Percentiles rank a stretch among this genome's conserved stretches.
These are phyloP conservation scores for Anneissia japonica DNA, from an alignment of 35 echinoderm and acorn worm genomes.

Conservation along the genomic window DNA sequence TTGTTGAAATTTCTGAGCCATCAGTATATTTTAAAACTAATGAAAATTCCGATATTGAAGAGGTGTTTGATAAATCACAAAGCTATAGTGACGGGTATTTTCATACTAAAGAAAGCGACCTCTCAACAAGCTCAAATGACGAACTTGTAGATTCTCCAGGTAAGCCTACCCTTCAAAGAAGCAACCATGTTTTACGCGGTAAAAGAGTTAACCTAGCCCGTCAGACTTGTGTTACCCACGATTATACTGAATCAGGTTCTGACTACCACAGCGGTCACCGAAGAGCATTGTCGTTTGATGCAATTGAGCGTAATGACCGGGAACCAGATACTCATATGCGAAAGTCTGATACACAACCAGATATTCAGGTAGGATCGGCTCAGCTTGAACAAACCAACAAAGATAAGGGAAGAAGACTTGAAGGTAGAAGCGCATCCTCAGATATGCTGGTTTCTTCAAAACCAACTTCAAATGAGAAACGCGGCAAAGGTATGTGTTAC, in stretches of 20 bases:
- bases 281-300: background rate
- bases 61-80: background rate
- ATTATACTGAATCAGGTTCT: background rate
- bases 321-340: background rate
- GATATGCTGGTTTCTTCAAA: background rate
- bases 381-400: background rate
- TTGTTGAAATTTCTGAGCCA: background rate
- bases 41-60: background rate
- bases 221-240: background rate
- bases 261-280: background rate
- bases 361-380: background rate
- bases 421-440: background rate
- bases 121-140: background rate
- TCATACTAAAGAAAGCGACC: no score
- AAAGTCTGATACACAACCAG: background rate
- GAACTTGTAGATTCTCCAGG: background rate
- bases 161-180: background rate
- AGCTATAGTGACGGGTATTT: background rate
- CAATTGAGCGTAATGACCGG: background rate
- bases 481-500: background rate
- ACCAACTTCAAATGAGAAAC: background rate
- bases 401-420: background rate
- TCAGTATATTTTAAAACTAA: background rate
- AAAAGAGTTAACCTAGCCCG: background rate
- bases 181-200: background rate